Percentiles rank a stretch among this genome's conserved stretches.
Evolutionary conservation across 2,113 vertebrate genomes (phyloP).

Genomic region (Pleuronectes platessa): DNA sequence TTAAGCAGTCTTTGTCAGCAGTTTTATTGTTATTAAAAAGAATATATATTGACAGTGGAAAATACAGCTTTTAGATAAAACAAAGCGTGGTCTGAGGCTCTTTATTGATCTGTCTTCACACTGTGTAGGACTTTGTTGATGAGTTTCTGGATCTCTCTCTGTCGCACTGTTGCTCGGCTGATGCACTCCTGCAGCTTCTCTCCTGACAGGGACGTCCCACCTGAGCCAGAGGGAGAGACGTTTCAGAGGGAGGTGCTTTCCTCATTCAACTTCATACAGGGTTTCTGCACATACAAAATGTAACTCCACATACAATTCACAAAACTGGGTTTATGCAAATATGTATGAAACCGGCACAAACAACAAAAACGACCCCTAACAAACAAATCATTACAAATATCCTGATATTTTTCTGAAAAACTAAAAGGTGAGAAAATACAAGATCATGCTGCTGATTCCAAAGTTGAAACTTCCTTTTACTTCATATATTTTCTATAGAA

Average conservation of each 20-base stretch:
- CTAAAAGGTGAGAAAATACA: no score
- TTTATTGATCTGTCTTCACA: constrained; percentile 82
- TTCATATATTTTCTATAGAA: no score
- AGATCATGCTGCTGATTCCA: no score
- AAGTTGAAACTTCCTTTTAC: no score
- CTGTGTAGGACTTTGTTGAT: constrained; percentile 89
- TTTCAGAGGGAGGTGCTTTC: not conserved
- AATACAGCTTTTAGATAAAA: constrained; percentile 87
- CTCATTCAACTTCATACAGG: no score
- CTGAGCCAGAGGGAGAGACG: constrained; percentile 68
- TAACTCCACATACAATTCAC: no score
- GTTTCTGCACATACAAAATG: no score
- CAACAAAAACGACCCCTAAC: no score
- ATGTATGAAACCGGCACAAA: no score
- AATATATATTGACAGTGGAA: constrained; percentile 88
- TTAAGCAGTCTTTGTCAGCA: constrained; percentile 85
- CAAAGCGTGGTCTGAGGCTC: constrained; percentile 46
- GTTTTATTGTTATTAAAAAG: constrained; percentile 87
- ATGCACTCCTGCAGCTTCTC: constrained; percentile 95
- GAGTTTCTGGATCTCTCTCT: constrained; percentile 91
- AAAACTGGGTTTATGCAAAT: no score
- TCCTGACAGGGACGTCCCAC: constrained; percentile 89
- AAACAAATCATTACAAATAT: no score
- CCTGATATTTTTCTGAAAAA: no score
- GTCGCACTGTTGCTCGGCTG: constrained; percentile 86